A percentile compares a stretch with the other conserved stretches of the same genome.
phyloP scores from a whole-genome alignment of 2,888 invertebrate genomes.

The Formica aserva region DNA sequence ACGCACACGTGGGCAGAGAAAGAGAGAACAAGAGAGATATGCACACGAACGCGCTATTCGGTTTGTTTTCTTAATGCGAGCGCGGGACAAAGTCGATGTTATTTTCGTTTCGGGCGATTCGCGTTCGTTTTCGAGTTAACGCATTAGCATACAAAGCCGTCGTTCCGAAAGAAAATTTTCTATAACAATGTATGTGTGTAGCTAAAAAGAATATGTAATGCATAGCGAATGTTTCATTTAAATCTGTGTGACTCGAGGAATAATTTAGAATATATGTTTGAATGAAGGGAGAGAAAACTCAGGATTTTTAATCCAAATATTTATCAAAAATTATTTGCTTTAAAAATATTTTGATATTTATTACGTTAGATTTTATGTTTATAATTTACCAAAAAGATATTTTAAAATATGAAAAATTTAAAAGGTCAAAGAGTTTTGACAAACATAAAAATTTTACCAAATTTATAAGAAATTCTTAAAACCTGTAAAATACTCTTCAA shows the following conservation, averaged over 20 bases:
- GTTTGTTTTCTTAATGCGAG: conserved; percentile 70
- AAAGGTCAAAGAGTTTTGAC: background rate
- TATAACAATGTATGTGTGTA: background rate
- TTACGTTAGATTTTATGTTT: background rate
- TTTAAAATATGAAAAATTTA: background rate
- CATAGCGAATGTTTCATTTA: conserved; percentile 12
- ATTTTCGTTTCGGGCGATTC: conserved; percentile 38
- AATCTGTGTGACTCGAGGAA: conserved; percentile 22
- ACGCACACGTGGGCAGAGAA: background rate
- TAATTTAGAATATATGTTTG: background rate
- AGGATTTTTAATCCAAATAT: background rate
- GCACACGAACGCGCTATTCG: conserved; percentile 29
- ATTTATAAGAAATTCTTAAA: background rate
- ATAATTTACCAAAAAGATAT: background rate
- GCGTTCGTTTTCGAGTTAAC: conserved; percentile 46
- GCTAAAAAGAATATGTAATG: conserved; percentile 1
- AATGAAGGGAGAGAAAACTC: background rate
- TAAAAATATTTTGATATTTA: background rate
- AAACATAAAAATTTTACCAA: background rate
- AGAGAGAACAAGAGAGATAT: background rate
- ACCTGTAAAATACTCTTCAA: background rate
- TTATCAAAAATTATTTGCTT: background rate
- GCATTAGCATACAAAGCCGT: conserved; percentile 37
- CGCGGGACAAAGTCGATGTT: conserved; percentile 35
- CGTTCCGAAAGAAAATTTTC: conserved; percentile 10